Base-by-base conservation (phyloP, 2,888 invertebrate species). In the Ligdia adustata region DNA sequence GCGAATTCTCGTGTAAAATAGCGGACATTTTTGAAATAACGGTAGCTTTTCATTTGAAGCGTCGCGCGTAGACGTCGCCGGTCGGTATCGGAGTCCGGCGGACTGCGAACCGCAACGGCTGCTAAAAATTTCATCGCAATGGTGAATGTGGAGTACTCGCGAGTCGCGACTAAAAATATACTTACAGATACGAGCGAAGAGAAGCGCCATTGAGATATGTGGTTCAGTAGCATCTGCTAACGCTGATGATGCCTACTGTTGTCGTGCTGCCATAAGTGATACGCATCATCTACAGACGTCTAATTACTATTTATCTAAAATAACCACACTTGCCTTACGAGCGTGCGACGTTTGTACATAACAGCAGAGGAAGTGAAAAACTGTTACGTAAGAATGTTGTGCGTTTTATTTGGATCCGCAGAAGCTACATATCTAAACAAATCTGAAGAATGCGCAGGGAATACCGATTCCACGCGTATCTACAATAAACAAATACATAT, bases 91-190 rank as follows among this genome's bases (percentile, higher is more conserved):
- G 68, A 64, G 75, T 74, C 73, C 72, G 67, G 74, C 72, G 74
- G 68, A 70, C 72, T 70, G 72, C 66, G 69, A 69, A 72, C 62
- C 64, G 65, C 70, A 60, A 74, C 69, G 73, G 68, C 78, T 75
- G 75, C 74, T 82, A 82, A 82, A 83, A 84, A 85, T 85, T 86
- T 85, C 79, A 85, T 80, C 70, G 81, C 77, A 79, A 80, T 78
- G 79, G 79, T 79, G 80, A 83, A 82, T 82, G 78, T 42, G 18
- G 15, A 28, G 22, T 81, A 80, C 73, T 79, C 72, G 72, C 79
- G 77, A 78, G 73, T n/a, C n/a, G n/a, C n/a, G n/a, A 75, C 82
- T 83, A 85, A 88, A 88, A 86, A 87, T 87, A 88, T 82, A 84
- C 80, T 78, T 72, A 79, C 74, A 69, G 72, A 68, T 74, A 80